Base-by-base conservation (phyloP, 1,140 invertebrate genomes). In the Drosophila orena region DNA sequence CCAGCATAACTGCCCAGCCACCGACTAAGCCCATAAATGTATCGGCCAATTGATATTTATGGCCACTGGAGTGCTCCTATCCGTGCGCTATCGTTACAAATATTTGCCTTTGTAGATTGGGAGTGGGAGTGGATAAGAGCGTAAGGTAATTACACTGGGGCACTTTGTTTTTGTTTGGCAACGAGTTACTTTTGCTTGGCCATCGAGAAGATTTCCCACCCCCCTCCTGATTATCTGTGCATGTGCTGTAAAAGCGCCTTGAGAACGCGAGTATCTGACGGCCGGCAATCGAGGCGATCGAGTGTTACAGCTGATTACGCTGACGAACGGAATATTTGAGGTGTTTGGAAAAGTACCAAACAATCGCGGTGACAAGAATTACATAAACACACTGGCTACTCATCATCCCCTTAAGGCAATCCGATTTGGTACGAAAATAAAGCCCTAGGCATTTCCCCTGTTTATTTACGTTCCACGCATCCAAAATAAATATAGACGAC, bases 391-490 rank as follows among this genome's bases (percentile, higher is more conserved):
- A 50, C 57, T 22, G 43, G 27, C 55, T 30, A 61, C 30, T 60
- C 56, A 38, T 30, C 27, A 17, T 34, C 27, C 17, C 5, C 50
- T 34, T 54, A 57, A 27, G 17, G 27, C 35, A 12, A 35, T 17
- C 6, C 12, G 43, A 47, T 57, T 27, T 11, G 27, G 49, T 53
- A 80, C 69, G n/a, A 75, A 81, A 86, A 81, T 75, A 77, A 78
- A 76, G 50, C 47, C 40, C 40, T 50, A 61, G 73, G 69, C 73
- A 65, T 60, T 72, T 88, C 74, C 74, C 81, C 83, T 65, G 74
- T 86, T 88, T 88, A 86, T 86, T 81, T 88, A 88, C 65, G 83
- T 88, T 73, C 64, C 74, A 79, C 74, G 56, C 66, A 76, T 78
- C 65, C 22, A 88, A 89, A 88, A 89, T 86, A 86, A 86, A 86